Evolutionary conservation across 2,113 vertebrate genomes (phyloP).

Genomic region (Sapajus apella): DNA sequence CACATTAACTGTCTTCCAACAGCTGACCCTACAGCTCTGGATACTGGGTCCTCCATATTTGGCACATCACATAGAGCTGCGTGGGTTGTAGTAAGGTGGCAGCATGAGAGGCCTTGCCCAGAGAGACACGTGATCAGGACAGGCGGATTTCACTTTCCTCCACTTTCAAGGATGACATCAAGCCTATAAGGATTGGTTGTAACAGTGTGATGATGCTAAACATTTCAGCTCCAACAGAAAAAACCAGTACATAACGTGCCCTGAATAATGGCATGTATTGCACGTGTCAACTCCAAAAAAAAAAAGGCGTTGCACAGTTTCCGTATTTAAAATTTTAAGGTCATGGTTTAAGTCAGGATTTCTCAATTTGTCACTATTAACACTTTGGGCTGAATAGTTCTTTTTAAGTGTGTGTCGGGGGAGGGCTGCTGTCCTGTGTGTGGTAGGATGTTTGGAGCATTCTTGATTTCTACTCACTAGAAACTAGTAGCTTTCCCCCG

Average conservation of each 20-base stretch:
- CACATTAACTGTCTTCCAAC: neutral
- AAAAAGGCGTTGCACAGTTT: neutral
- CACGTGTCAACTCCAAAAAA: neutral
- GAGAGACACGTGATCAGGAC: neutral
- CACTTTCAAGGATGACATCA: neutral
- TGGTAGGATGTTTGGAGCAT: neutral
- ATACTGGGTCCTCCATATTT: neutral
- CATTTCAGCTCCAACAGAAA: neutral
- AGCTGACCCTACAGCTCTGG: neutral
- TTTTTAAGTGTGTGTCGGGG: neutral
- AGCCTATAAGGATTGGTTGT: neutral
- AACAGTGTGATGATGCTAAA: neutral
- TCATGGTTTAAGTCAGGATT: neutral
- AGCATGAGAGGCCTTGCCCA: neutral
- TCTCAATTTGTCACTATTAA: neutral
- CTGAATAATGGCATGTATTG: neutral
- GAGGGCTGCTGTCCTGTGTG: neutral
- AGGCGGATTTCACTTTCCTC: neutral
- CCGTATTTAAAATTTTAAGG: slow-evolving; percentile 22
- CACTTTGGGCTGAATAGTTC: neutral
- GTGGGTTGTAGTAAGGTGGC: neutral
- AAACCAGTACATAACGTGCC: neutral
- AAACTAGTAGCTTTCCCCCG: neutral
- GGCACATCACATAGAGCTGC: neutral
- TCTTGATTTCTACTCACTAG: neutral